Evolutionary conservation across 2,113 vertebrate species (phyloP).

Genomic region (Psophia crepitans): DNA sequence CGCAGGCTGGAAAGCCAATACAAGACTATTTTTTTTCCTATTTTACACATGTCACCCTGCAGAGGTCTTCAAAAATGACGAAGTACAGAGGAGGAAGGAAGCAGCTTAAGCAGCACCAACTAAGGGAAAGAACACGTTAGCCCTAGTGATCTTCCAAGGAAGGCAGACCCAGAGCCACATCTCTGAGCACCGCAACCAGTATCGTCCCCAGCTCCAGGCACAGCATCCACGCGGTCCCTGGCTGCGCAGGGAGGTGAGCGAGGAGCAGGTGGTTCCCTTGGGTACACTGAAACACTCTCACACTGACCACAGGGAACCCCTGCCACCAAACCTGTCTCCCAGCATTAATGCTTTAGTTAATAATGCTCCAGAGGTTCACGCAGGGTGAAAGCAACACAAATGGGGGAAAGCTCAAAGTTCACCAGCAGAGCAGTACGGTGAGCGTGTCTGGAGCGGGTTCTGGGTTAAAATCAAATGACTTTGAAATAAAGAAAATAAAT

Average conservation of each 20-base stretch:
- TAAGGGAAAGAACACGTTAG: background rate
- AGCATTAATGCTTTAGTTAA: background rate
- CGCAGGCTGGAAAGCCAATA: constrained; percentile 35
- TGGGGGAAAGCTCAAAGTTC: background rate
- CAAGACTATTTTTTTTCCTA: background rate
- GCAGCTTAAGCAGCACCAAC: background rate
- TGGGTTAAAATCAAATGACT: background rate
- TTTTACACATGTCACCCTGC: background rate
- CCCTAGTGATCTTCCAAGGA: background rate
- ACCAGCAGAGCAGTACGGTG: background rate
- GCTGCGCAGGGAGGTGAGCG: background rate
- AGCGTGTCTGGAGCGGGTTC: background rate
- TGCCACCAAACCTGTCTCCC: background rate
- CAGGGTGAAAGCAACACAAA: background rate
- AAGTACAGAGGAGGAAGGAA: background rate
- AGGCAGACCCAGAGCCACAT: background rate
- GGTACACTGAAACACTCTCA: background rate
- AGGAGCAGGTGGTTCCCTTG: background rate
- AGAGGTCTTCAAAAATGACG: background rate
- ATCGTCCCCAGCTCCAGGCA: background rate
- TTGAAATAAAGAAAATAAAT: constrained; percentile 13
- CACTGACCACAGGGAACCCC: accelerated
- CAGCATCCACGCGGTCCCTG: background rate
- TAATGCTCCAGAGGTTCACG: accelerated
- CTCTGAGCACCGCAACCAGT: background rate